Evolutionary conservation across 2,113 vertebrate genomes (phyloP).

Genomic region (Procavia capensis): DNA sequence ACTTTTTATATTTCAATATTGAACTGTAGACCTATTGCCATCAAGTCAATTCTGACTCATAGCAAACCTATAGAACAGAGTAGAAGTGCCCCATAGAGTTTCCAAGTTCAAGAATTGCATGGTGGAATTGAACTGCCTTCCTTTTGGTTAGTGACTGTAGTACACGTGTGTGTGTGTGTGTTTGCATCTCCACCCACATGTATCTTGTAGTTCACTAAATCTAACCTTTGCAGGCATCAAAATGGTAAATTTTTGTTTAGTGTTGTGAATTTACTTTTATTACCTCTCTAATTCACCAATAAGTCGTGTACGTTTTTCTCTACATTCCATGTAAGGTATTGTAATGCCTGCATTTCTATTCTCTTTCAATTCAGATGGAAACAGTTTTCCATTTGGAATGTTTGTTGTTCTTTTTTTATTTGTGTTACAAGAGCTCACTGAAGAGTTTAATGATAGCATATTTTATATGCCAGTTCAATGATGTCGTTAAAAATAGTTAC

Average conservation of each 20-base stretch:
- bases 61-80: no score
- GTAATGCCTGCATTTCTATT: background rate
- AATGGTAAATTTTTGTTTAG: background rate
- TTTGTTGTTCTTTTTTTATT: background rate
- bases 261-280: background rate
- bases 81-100: no score
- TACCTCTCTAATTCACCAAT: background rate
- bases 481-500: conserved; percentile 31
- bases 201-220: background rate
- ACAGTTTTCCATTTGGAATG: background rate
- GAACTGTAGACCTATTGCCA: no score
- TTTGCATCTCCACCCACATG: background rate
- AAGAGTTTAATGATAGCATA: conserved; percentile 27
- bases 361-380: conserved; percentile 19
- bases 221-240: background rate
- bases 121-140: no score
- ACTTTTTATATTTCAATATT: background rate
- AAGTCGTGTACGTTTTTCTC: background rate
- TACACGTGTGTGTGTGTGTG: background rate
- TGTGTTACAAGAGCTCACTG: conserved; percentile 25
- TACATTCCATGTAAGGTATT: background rate
- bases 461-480: conserved; percentile 54
- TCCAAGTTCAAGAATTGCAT: no score
- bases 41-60: no score
- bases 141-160: no score